Evolutionary conservation across 2,797 vertebrate species (phyloP), one percentile per base, ranked within the genome.

Genomic region (Labroides dimidiatus): DNA sequence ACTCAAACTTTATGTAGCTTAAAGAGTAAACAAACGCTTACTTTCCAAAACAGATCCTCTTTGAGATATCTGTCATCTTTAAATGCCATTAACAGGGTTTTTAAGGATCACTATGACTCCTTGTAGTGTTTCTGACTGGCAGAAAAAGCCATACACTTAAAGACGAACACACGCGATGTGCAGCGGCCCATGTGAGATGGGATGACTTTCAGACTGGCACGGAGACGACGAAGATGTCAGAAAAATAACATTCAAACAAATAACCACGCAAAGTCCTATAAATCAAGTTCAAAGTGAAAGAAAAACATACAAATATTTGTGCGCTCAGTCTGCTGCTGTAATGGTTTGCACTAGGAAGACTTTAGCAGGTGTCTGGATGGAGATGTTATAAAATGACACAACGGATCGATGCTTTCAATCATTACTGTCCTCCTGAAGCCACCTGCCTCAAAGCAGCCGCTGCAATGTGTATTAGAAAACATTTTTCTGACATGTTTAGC

Each of bases 331-430:
- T 60, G 69, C 75, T 77, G 64, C 79, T 75, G 68, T 17, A 8
- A 72, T 30, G 57, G 51, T 76, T 83, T 13, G 59, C 75, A 79
- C 61, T 24, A 82, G 89, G 87, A 91, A 92, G 89, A 92, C 88
- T 87, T 84, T 9, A 84, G 71, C 69, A 63, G 50, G 78, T 55
- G 59, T 80, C 62, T 71, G 49, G 36, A 33, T 56, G 63, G 62
- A 15, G 27, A 75, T 49, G 60, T 52, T 59, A 7, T 33, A 33
- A 33, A 76, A 70, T 54, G 2, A 51, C 52, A 76, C 65, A 3
- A 43, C 23, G 45, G 27, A 45, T 62, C 33, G 36, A 84, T 30
- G 64, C 51, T 39, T 42, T 57, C 52, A 19, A 27, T 68, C 9
- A 21, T 20, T 23, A 69, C 33, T 56, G 54, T 55, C 48, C 33